Evolutionary conservation across 2,797 vertebrate genomes (phyloP).

Genomic region (Muraenolepis orangiensis): DNA sequence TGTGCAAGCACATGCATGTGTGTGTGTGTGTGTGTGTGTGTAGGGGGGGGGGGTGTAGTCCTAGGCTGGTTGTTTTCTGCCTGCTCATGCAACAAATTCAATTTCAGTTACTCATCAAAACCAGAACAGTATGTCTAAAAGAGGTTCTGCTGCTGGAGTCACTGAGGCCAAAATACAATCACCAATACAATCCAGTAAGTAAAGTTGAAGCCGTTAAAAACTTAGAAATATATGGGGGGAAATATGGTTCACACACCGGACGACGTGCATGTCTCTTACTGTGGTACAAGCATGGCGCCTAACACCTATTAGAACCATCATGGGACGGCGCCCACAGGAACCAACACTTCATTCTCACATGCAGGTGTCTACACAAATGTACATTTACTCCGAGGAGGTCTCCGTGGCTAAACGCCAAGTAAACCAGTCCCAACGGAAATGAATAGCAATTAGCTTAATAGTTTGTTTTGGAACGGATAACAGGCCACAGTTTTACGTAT

Average conservation of each 20-base stretch:
- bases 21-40: slow-evolving; percentile 1
- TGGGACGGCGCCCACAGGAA: not conserved
- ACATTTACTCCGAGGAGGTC: too few species aligned
- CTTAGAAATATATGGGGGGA: not conserved
- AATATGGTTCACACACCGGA: not conserved
- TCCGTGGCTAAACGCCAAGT: too few species aligned
- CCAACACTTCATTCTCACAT: not conserved
- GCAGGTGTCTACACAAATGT: too few species aligned
- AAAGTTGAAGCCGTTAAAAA: slow-evolving; percentile 24
- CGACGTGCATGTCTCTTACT: not conserved
- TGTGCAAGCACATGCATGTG: slow-evolving; percentile 2
- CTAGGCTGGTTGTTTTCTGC: slow-evolving; percentile 58
- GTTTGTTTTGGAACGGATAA: too few species aligned
- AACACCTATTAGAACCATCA: not conserved
- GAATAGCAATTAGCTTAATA: too few species aligned
- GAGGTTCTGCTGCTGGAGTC: slow-evolving; percentile 39
- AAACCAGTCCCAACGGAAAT: too few species aligned
- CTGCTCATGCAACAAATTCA: slow-evolving; percentile 67
- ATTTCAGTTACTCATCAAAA: slow-evolving; percentile 59
- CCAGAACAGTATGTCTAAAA: slow-evolving; percentile 58
- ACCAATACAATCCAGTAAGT: slow-evolving; percentile 20
- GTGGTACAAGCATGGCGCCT: not conserved
- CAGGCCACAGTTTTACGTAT: too few species aligned
- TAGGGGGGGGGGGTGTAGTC: slow-evolving; percentile 35
- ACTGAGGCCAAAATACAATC: slow-evolving; percentile 44